Conservation (phyloP, 2,113 vertebrate species). For the Notiomystis cincta region DNA sequence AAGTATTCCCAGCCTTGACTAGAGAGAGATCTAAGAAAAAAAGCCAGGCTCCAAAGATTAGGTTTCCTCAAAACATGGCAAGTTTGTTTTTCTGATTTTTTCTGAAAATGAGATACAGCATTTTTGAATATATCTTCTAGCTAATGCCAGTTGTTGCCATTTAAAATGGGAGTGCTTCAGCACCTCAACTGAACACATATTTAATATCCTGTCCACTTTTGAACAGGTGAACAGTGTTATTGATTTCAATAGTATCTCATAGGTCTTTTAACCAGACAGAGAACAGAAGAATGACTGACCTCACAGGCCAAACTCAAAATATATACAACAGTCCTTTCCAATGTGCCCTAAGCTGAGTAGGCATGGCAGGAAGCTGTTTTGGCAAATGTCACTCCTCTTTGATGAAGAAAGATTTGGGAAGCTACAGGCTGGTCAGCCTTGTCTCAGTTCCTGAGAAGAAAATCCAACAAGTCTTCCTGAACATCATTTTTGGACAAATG, state of each 20-base stretch:
- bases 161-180: background rate
- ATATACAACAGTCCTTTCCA: background rate
- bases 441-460: background rate
- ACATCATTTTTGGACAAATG: background rate
- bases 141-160: background rate
- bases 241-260: background rate
- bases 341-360: background rate
- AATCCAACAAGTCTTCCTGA: background rate
- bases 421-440: background rate
- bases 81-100: background rate
- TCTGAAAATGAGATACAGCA: background rate
- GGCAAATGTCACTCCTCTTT: background rate
- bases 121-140: background rate
- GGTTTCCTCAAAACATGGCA: background rate
- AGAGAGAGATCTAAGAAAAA: background rate
- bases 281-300: background rate
- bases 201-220: background rate
- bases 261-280: background rate
- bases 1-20: background rate
- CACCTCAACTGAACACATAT: background rate
- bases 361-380: background rate
- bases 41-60: background rate
- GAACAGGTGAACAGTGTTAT: background rate
- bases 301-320: background rate
- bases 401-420: background rate